Percentiles rank a stretch among this genome's conserved stretches.
phyloP scores from a whole-genome alignment of 1,140 invertebrate genomes.

The Campodea augens region DNA sequence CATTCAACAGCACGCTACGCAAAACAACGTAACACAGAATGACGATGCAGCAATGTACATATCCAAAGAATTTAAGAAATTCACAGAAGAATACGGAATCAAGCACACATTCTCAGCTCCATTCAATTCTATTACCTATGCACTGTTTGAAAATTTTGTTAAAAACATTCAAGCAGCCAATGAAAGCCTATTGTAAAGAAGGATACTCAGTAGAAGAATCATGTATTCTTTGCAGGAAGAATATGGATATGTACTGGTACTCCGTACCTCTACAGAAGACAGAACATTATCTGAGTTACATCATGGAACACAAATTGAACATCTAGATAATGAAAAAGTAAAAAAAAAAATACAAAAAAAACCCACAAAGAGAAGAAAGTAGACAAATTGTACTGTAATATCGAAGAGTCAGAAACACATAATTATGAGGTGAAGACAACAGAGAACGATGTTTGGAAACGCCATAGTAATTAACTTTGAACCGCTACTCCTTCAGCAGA shows the following conservation, averaged over 20 bases:
- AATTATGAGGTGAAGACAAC: too few species aligned
- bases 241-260: slow-evolving; percentile 15
- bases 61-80: slow-evolving; percentile 14
- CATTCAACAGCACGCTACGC: slow-evolving; percentile 10
- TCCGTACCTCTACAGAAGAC: slow-evolving; percentile 17
- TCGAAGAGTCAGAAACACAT: too few species aligned
- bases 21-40: too few species aligned
- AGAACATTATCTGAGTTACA: slow-evolving; percentile 11
- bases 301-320: background rate
- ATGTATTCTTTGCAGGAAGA: slow-evolving; percentile 16
- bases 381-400: too few species aligned
- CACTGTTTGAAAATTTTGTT: slow-evolving; percentile 18
- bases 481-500: too few species aligned
- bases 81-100: slow-evolving; percentile 14
- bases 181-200: slow-evolving; percentile 13
- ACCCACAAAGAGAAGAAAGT: too few species aligned
- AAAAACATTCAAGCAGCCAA: slow-evolving; percentile 19
- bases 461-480: too few species aligned
- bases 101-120: slow-evolving; percentile 13
- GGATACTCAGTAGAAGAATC: slow-evolving; percentile 19
- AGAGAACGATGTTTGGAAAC: too few species aligned
- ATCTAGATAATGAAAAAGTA: too few species aligned
- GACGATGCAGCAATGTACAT: slow-evolving; percentile 19
- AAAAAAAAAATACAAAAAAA: too few species aligned
- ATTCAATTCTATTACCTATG: slow-evolving; percentile 14